phyloP scores from a whole-genome alignment of 2,888 invertebrate genomes.

The Calameuta filiformis region DNA sequence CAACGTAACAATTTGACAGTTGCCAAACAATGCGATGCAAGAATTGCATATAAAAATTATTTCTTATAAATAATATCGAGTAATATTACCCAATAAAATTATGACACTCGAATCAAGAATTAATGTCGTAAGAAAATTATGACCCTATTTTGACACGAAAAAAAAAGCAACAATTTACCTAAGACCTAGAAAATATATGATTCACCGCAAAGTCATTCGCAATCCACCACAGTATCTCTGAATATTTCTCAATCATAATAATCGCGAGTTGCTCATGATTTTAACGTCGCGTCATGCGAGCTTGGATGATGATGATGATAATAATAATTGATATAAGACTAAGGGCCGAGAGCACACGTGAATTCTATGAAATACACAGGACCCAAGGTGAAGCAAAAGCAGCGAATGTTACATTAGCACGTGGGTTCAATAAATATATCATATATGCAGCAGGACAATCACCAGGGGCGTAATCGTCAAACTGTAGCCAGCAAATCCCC shows the following conservation, averaged over 20 bases:
- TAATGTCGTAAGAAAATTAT: neutral
- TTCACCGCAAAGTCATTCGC: neutral
- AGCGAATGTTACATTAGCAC: neutral
- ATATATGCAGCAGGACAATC: neutral
- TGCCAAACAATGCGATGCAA: neutral
- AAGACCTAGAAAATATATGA: neutral
- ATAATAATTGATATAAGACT: neutral
- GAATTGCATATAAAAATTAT: neutral
- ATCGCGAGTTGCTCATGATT: neutral
- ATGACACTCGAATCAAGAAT: neutral
- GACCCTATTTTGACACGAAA: neutral
- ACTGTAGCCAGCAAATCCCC: slow-evolving; percentile 13
- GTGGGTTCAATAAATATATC: neutral
- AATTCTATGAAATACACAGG: neutral
- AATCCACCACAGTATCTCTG: neutral
- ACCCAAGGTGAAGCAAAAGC: neutral
- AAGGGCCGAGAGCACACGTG: neutral
- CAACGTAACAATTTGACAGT: no score
- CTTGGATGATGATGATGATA: neutral
- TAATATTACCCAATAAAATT: neutral
- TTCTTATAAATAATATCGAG: neutral
- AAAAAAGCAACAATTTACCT: neutral
- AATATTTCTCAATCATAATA: neutral
- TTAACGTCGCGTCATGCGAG: neutral
- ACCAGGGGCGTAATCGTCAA: slow-evolving; percentile 4